Evolutionary conservation across 2,113 vertebrate species (phyloP).

Genomic region (Phrynosoma platyrhinos): DNA sequence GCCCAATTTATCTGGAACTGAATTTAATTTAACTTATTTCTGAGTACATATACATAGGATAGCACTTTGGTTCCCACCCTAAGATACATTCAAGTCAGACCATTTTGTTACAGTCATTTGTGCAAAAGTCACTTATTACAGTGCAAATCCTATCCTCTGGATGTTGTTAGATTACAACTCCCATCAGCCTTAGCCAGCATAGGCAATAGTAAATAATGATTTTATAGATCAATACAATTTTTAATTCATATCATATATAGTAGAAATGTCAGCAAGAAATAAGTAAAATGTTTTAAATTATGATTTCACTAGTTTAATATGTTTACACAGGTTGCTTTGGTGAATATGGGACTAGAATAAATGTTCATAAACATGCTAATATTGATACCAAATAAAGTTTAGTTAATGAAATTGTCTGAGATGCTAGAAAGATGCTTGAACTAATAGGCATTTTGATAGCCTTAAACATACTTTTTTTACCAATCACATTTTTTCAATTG

Average conservation of each 20-base stretch:
- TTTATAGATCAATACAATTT: slow-evolving; percentile 35
- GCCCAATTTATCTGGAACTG: background rate
- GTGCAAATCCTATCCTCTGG: too few relatives aligned
- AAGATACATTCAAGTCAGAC: background rate
- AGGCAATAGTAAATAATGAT: background rate
- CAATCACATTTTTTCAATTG: background rate
- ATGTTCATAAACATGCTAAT: slow-evolving; percentile 59
- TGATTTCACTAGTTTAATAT: slow-evolving; percentile 68
- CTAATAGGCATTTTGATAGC: background rate
- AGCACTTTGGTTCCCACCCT: slow-evolving; percentile 27
- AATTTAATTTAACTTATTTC: background rate
- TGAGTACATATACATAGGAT: background rate
- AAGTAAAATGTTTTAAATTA: slow-evolving; percentile 63
- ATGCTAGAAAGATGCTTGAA: slow-evolving; percentile 9
- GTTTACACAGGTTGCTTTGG: slow-evolving; percentile 61
- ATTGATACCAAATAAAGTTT: slow-evolving; percentile 62
- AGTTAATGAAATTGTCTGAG: slow-evolving; percentile 51
- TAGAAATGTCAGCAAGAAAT: slow-evolving; percentile 44
- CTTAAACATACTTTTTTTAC: background rate
- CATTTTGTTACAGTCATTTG: background rate
- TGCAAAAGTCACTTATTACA: too few relatives aligned
- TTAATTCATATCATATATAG: slow-evolving; percentile 43
- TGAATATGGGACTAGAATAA: slow-evolving; percentile 61
- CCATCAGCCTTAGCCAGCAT: too few relatives aligned
- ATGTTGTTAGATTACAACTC: background rate